Evolutionary conservation across 2,113 vertebrate genomes (phyloP).

Genomic region (Lepisosteus oculatus): DNA sequence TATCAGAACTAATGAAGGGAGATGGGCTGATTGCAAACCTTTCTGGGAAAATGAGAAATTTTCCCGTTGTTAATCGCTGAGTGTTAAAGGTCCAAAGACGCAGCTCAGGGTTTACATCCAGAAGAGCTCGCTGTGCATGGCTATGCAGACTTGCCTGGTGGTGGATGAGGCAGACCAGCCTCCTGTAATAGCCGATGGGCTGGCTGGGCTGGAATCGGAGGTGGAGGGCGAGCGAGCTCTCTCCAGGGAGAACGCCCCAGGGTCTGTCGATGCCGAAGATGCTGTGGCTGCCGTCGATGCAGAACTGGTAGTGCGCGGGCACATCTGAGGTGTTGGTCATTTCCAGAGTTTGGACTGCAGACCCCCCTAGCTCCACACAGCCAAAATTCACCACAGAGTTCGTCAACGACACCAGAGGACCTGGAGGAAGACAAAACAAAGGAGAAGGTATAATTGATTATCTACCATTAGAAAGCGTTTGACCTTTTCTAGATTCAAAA

Average conservation of each 20-base stretch:
- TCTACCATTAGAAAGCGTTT: no score
- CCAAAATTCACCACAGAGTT: constrained; percentile 69
- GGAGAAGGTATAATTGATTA: not conserved
- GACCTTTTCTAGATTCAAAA: no score
- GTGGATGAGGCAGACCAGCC: constrained; percentile 80
- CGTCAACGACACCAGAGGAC: constrained; percentile 71
- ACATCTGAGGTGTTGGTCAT: constrained; percentile 73
- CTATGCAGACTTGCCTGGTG: constrained; percentile 69
- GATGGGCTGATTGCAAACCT: no score
- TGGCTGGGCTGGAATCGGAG: constrained; percentile 71
- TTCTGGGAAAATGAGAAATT: no score
- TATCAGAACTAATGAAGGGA: no score
- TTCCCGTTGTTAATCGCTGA: no score
- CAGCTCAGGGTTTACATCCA: no score
- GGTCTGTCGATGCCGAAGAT: constrained; percentile 77
- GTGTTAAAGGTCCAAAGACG: no score
- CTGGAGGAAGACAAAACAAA: constrained; percentile 46
- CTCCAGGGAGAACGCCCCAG: constrained; percentile 66
- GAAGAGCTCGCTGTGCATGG: no score
- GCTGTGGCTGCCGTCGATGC: constrained; percentile 75
- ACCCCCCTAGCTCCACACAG: constrained; percentile 64
- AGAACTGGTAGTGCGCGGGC: constrained; percentile 75
- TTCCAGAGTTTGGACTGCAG: constrained; percentile 47
- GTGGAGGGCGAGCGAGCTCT: constrained; percentile 52
- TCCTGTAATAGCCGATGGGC: constrained; percentile 73